Conservation (phyloP, 2,888 invertebrate genomes). For the Salpingus planirostris region DNA sequence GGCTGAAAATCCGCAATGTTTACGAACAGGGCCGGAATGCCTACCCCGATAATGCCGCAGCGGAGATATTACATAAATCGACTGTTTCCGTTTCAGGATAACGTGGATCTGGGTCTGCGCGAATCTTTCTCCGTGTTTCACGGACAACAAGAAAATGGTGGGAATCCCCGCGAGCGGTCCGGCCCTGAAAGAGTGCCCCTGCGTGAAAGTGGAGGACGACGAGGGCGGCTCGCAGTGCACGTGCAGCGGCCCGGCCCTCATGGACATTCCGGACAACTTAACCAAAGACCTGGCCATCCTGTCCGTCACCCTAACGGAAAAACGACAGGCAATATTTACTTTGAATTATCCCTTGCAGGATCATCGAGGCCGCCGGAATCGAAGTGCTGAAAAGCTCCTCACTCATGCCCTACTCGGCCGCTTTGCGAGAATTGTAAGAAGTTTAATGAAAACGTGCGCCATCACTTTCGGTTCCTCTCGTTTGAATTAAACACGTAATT, state of each 20-base stretch:
- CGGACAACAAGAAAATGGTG: constrained; percentile 7
- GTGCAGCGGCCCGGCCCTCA: constrained; percentile 29
- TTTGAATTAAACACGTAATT: too few species aligned
- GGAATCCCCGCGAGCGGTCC: constrained; percentile 13
- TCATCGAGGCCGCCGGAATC: constrained; percentile 36
- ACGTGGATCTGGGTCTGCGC: constrained; percentile 6
- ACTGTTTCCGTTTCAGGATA: constrained; percentile 4
- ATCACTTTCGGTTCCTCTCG: too few species aligned
- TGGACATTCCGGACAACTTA: constrained; percentile 31
- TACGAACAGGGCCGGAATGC: too few species aligned
- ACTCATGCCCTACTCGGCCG: constrained; percentile 30
- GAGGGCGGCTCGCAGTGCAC: constrained; percentile 20
- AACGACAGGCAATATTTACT: too few species aligned
- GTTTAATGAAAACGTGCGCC: too few species aligned
- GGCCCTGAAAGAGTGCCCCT: constrained; percentile 22
- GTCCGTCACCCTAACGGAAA: too few species aligned
- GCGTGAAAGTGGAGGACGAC: constrained; percentile 24
- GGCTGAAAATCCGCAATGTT: too few species aligned
- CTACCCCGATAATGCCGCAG: too few species aligned
- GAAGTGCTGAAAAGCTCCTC: constrained; percentile 36
- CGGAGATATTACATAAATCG: background rate
- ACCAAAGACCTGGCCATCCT: constrained; percentile 25
- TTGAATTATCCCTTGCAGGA: too few species aligned
- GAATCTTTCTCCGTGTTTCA: constrained; percentile 1
- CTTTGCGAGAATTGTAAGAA: constrained; percentile 38